Conservation (phyloP, 92 coral and sea anemone species). For the Scolanthus callimorphus region DNA sequence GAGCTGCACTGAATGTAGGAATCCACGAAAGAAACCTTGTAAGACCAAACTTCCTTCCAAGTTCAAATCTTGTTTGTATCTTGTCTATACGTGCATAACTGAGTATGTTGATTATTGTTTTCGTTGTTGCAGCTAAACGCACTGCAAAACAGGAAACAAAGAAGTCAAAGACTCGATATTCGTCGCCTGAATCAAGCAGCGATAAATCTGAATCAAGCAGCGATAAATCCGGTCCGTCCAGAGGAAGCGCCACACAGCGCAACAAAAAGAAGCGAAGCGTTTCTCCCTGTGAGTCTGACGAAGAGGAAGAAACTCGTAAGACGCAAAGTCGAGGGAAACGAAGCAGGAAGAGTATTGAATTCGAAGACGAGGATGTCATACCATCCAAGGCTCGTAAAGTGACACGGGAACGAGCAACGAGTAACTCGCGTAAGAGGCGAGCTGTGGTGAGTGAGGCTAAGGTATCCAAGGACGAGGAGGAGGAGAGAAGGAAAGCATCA, state of each 20-base stretch:
- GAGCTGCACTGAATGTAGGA: constrained; percentile 79
- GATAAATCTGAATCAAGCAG: background rate
- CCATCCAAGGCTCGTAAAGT: background rate
- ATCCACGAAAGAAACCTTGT: constrained; percentile 37
- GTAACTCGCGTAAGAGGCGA: background rate
- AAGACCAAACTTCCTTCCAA: too few species aligned
- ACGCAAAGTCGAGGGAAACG: constrained; percentile 3
- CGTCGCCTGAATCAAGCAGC: constrained; percentile 9
- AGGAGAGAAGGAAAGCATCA: constrained; percentile 13
- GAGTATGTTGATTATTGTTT: too few species aligned
- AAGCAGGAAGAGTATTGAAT: too few species aligned
- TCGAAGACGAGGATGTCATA: background rate
- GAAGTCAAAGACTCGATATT: background rate
- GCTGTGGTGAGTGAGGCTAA: constrained; percentile 11
- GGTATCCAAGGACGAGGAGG: constrained; percentile 20
- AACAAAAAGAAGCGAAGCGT: background rate
- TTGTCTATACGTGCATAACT: too few species aligned
- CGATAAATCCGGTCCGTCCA: background rate
- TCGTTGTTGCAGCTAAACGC: background rate
- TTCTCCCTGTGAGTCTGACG: background rate
- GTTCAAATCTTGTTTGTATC: too few species aligned
- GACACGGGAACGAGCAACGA: background rate
- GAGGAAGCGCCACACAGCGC: background rate
- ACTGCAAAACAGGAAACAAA: constrained; percentile 1
- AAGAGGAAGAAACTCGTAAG: constrained; percentile 4